Evolutionary conservation across 2,888 invertebrate species (phyloP), one percentile per base, ranked within the genome.

Genomic region (Drosophila quinaria): DNA sequence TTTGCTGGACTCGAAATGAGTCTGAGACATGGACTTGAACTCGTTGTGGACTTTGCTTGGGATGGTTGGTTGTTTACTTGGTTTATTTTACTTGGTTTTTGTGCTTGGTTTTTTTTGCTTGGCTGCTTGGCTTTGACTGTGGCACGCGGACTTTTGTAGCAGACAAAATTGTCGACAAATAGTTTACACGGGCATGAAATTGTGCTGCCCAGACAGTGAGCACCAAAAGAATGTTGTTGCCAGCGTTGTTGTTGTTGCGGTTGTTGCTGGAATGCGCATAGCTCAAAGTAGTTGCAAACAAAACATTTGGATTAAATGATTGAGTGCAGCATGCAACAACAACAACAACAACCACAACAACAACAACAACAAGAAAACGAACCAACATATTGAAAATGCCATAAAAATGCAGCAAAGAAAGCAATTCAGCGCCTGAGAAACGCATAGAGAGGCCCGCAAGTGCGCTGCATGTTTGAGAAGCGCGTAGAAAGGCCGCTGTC

Each of bases 121-220:
- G 39, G 33, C 49, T 52, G 47, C 17, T 29, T 31, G 44, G 49
- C 42, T 42, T 25, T 61, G 62, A 22, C 70, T 68, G 77, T 81
- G 82, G 88, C 89, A 81, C 74, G 87, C 78, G 75, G 82, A 74
- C 87, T 87, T 90, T 91, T 89, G 86, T 87, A 81, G 76, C 84
- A 82, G 85, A 91, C 91, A 91, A 91, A 91, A 90, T 90, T 91
- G 91, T 90, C 91, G 91, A 91, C 91, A 91, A 91, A 91, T 91
- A 90, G 91, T 90, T 91, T 89, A 91, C 91, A 91, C 91, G 90
- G 82, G 87, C 90, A 89, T 91, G 89, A 89, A 91, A 91, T 90
- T 91, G 87, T 84, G 80, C 81, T 76, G 68, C 51, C 64, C 70
- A 66, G 78, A 83, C 74, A 70, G 47, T 42, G 37, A 50, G 47